Evolutionary conservation across 2,113 vertebrate genomes (phyloP).

Genomic region (Pangasianodon hypophthalmus): DNA sequence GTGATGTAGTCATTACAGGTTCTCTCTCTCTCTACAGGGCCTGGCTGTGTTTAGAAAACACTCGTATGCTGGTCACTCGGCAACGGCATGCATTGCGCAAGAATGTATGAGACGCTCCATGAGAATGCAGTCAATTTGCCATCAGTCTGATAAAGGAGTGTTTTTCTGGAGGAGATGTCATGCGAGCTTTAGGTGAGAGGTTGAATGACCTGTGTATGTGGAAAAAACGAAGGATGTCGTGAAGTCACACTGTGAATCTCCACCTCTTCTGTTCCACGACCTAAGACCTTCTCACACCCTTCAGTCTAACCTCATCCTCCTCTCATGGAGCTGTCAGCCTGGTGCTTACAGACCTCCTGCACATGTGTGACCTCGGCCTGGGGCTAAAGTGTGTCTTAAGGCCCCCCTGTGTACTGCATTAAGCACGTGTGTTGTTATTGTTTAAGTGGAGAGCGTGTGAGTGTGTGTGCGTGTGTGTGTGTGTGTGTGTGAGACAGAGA

Average conservation of each 20-base stretch:
- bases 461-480: background rate
- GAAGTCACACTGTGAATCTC: slow-evolving; percentile 53
- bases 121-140: slow-evolving; percentile 41
- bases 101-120: background rate
- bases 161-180: background rate
- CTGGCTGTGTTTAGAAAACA: slow-evolving; percentile 51
- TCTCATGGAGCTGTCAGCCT: slow-evolving; percentile 24
- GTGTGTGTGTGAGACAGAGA: background rate
- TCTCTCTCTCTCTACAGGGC: slow-evolving; percentile 9
- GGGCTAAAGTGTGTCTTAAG: slow-evolving; percentile 44
- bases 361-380: slow-evolving; percentile 36
- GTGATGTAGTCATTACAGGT: slow-evolving; percentile 52
- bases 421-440: slow-evolving; percentile 42
- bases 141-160: slow-evolving; percentile 44
- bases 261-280: slow-evolving; percentile 44
- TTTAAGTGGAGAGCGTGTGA: slow-evolving; percentile 43
- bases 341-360: slow-evolving; percentile 4
- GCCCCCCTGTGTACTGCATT: slow-evolving; percentile 34
- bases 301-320: slow-evolving; percentile 24
- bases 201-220: slow-evolving; percentile 45
- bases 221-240: background rate
- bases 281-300: slow-evolving; percentile 29
- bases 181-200: slow-evolving; percentile 53
- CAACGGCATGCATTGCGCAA: slow-evolving; percentile 46
- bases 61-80: slow-evolving; percentile 41